Percentiles rank a stretch among this genome's conserved stretches.
Evolutionary conservation across 2,797 vertebrate species (phyloP).

Genomic region (Jordanella pulchra): DNA sequence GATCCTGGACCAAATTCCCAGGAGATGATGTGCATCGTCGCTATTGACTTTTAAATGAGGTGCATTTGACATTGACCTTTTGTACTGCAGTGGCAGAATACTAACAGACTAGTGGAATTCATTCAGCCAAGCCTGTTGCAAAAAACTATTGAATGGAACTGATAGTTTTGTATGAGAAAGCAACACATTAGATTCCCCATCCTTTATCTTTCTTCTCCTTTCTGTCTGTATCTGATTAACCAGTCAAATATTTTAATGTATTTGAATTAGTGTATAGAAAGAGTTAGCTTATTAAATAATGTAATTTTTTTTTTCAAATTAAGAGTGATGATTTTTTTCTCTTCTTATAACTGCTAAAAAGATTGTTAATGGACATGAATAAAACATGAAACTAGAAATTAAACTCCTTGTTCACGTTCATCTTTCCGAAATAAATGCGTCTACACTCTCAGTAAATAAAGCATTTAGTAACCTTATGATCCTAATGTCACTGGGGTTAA

Average conservation of each 20-base stretch:
- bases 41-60: conserved; percentile 85
- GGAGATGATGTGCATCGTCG: conserved; percentile 78
- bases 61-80: conserved; percentile 84
- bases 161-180: conserved; percentile 72
- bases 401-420: conserved; percentile 1
- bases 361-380: neutral
- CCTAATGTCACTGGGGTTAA: conserved; percentile 7
- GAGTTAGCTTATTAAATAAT: conserved; percentile 31
- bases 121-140: conserved; percentile 68
- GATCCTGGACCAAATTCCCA: conserved; percentile 76
- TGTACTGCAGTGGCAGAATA: conserved; percentile 74
- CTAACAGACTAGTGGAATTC: conserved; percentile 80
- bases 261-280: conserved; percentile 30
- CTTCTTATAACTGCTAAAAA: conserved; percentile 30
- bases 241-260: neutral
- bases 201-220: conserved; percentile 67
- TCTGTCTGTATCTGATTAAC: conserved; percentile 66
- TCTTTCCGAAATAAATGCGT: neutral
- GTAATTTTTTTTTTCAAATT: conserved; percentile 33
- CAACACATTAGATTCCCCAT: conserved; percentile 71
- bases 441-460: neutral
- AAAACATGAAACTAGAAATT: neutral
- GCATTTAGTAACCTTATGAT: neutral
- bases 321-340: conserved; percentile 14
- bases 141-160: conserved; percentile 68